Conservation (phyloP, 2,888 invertebrate species). For the Archips crataeganus region DNA sequence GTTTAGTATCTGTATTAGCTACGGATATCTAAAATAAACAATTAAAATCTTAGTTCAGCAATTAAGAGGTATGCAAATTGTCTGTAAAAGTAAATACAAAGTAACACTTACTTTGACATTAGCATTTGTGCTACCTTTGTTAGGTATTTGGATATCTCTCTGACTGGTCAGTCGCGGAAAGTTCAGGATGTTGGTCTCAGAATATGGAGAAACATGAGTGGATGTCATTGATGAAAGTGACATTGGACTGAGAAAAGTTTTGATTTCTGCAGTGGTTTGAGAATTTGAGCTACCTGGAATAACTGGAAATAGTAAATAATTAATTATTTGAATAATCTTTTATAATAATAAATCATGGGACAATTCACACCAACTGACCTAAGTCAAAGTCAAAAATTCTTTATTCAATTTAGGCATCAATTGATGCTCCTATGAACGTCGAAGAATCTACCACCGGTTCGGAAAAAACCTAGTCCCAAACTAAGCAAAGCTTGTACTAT, state of each 20-base stretch:
- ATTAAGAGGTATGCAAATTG: no score
- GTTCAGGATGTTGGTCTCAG: slow-evolving; percentile 57
- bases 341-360: no score
- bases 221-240: slow-evolving; percentile 71
- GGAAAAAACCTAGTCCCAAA: no score
- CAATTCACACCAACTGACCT: no score
- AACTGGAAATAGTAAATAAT: slow-evolving; percentile 52
- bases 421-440: no score
- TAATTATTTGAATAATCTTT: no score
- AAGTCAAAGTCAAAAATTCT: no score
- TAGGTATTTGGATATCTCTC: slow-evolving; percentile 75
- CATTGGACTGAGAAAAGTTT: slow-evolving; percentile 70
- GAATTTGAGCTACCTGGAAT: slow-evolving; percentile 54
- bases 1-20: slow-evolving; percentile 53
- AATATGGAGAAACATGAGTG: slow-evolving; percentile 63
- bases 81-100: no score
- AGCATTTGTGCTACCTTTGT: slow-evolving; percentile 47
- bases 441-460: no score
- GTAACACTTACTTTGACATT: slow-evolving; percentile 62
- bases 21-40: slow-evolving; percentile 63
- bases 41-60: not conserved
- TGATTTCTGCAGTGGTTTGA: slow-evolving; percentile 57
- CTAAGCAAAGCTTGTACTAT: no score
- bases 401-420: no score
- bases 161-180: slow-evolving; percentile 72